phyloP scores from a whole-genome alignment of 2,888 invertebrate species.

The Apomyelois bistriatella region DNA sequence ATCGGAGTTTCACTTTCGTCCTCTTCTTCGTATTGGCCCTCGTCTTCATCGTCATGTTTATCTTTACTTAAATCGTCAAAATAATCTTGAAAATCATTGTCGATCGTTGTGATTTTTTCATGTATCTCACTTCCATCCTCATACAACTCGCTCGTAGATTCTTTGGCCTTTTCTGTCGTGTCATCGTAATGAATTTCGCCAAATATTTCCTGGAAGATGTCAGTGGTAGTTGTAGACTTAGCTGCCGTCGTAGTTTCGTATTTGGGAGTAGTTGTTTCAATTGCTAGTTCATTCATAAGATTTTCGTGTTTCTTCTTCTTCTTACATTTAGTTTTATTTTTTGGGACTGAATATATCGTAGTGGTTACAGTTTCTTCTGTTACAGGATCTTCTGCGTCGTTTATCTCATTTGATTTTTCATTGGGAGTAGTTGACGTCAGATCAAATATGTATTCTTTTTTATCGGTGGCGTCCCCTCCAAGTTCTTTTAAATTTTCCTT shows the following conservation, averaged over 20 bases:
- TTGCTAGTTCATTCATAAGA: conserved; percentile 28
- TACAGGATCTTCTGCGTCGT: conserved; percentile 32
- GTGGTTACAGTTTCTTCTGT: conserved; percentile 37
- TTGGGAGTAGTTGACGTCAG: conserved; percentile 31
- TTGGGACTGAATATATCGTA: conserved; percentile 35
- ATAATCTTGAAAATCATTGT: conserved; percentile 59
- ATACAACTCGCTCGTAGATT: conserved; percentile 32
- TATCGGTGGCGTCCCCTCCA: conserved; percentile 42
- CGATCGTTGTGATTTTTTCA: conserved; percentile 44
- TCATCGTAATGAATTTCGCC: conserved; percentile 50
- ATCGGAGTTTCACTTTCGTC: conserved; percentile 29
- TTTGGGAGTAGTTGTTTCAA: conserved; percentile 27
- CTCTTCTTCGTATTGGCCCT: conserved; percentile 37
- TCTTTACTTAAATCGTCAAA: conserved; percentile 44
- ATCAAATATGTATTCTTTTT: conserved; percentile 51
- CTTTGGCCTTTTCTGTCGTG: conserved; percentile 27
- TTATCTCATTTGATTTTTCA: conserved; percentile 35
- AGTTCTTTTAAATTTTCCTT: conserved; percentile 14
- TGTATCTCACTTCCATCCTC: conserved; percentile 46
- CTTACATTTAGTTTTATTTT: conserved; percentile 66
- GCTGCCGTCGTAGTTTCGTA: conserved; percentile 29
- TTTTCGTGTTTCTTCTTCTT: conserved; percentile 61
- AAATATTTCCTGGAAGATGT: conserved; percentile 55
- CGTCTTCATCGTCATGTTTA: conserved; percentile 29
- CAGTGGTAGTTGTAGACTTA: conserved; percentile 33